Conservation (phyloP, 92 coral and sea anemone genomes). For the Metridium senile region DNA sequence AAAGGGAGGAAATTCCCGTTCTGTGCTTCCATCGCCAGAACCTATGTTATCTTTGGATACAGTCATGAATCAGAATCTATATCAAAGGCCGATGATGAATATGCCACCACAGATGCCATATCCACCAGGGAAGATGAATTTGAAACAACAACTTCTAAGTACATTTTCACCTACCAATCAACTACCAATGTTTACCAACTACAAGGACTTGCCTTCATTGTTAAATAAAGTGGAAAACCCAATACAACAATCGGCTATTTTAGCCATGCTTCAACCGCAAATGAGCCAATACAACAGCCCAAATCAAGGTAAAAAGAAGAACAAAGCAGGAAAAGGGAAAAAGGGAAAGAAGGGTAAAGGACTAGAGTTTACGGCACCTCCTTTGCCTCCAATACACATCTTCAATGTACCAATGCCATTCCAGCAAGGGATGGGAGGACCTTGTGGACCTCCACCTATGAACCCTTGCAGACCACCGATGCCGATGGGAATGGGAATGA, state of each 20-base stretch:
- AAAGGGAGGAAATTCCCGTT: slow-evolving; percentile 23
- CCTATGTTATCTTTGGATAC: background rate
- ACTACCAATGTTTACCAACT: slow-evolving; percentile 10
- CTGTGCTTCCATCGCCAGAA: slow-evolving; percentile 8
- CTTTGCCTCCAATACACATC: slow-evolving; percentile 24
- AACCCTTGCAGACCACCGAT: slow-evolving; percentile 13
- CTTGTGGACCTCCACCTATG: slow-evolving; percentile 15
- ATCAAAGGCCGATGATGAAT: slow-evolving; percentile 12
- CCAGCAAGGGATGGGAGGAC: slow-evolving; percentile 18
- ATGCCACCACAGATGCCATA: slow-evolving; percentile 8
- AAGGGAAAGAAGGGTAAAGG: slow-evolving; percentile 15
- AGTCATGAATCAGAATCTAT: background rate
- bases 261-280: slow-evolving; percentile 26
- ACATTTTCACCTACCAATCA: slow-evolving; percentile 12
- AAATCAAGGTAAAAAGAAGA: slow-evolving; percentile 6
- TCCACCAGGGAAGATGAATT: background rate
- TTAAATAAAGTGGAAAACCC: slow-evolving; percentile 23
- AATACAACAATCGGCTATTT: slow-evolving; percentile 21
- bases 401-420: slow-evolving; percentile 36
- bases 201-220: slow-evolving; percentile 12
- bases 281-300: slow-evolving; percentile 8
- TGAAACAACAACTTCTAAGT: background rate
- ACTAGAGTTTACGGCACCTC: slow-evolving; percentile 1
- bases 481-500: background rate
- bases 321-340: slow-evolving; percentile 14